Conservation (phyloP, 2,888 invertebrate species). For the Malthinus flaveolus region DNA sequence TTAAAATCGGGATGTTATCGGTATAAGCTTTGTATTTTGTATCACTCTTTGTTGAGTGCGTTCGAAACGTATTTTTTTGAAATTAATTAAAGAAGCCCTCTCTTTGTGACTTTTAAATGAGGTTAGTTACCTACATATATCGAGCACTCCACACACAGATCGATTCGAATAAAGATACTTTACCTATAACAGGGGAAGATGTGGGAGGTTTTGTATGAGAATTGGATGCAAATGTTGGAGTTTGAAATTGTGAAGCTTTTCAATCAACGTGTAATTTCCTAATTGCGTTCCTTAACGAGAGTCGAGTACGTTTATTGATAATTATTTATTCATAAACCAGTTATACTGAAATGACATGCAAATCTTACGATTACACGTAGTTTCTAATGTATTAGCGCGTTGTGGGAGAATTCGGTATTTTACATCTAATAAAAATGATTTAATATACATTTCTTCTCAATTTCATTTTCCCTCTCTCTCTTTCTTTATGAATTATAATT, state of each 20-base stretch:
- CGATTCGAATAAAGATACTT: not conserved
- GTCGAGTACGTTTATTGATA: slow-evolving; percentile 14
- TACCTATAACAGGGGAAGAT: slow-evolving; percentile 15
- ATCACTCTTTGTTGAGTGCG: slow-evolving; percentile 1
- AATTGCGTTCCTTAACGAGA: slow-evolving; percentile 24
- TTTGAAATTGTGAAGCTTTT: slow-evolving; percentile 24
- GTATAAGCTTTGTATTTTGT: not conserved
- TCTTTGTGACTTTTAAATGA: not conserved
- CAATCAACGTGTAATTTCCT: slow-evolving; percentile 40
- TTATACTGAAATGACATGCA: no score
- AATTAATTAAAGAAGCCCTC: not conserved
- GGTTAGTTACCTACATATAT: slow-evolving; percentile 2
- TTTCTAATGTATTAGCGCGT: no score
- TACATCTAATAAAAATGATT: no score
- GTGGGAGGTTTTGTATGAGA: slow-evolving; percentile 23
- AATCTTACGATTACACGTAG: no score
- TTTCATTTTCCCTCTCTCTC: no score
- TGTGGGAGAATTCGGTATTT: no score
- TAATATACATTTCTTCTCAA: no score
- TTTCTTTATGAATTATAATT: no score
- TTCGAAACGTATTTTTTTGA: not conserved
- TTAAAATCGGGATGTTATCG: slow-evolving; percentile 13
- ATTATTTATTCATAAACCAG: slow-evolving; percentile 19
- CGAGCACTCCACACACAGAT: not conserved
- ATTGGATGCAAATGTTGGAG: slow-evolving; percentile 24